These are phyloP conservation scores for Albula goreensis DNA, from an alignment of 2,113 vertebrate genomes.

Conservation along the genomic window DNA sequence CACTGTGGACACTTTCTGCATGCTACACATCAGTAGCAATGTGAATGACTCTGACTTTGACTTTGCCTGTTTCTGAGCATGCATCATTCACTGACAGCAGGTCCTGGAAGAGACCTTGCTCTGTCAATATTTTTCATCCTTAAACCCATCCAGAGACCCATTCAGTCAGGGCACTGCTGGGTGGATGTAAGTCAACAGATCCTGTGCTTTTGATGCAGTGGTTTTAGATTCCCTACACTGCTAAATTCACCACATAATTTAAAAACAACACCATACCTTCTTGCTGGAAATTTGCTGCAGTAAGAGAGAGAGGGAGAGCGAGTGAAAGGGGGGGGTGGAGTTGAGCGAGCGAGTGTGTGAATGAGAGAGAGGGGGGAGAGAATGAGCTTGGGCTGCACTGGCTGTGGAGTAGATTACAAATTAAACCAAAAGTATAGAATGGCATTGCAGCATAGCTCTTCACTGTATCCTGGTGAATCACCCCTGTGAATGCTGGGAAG, in stretches of 20 bases:
- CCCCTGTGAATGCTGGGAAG: not conserved
- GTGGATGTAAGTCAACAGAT: not conserved
- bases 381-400: not conserved
- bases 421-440: not conserved
- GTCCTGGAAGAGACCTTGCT: too few relatives aligned
- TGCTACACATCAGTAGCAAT: too few relatives aligned
- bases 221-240: not conserved
- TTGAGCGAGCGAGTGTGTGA: not conserved
- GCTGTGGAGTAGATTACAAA: conserved; percentile 14
- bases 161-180: too few relatives aligned
- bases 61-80: too few relatives aligned
- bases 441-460: not conserved
- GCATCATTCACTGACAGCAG: too few relatives aligned
- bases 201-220: not conserved
- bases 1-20: too few relatives aligned
- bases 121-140: too few relatives aligned
- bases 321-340: not conserved
- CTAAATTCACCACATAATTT: not conserved
- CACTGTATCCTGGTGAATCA: not conserved
- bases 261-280: conserved; percentile 3
- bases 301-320: not conserved
- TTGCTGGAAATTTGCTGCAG: conserved; percentile 13
- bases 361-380: not conserved
- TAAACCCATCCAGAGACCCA: too few relatives aligned
- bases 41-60: too few relatives aligned